Percentiles rank a stretch among this genome's conserved stretches.
phyloP scores from a whole-genome alignment of 1,140 invertebrate genomes.

The Brachionus rubens region DNA sequence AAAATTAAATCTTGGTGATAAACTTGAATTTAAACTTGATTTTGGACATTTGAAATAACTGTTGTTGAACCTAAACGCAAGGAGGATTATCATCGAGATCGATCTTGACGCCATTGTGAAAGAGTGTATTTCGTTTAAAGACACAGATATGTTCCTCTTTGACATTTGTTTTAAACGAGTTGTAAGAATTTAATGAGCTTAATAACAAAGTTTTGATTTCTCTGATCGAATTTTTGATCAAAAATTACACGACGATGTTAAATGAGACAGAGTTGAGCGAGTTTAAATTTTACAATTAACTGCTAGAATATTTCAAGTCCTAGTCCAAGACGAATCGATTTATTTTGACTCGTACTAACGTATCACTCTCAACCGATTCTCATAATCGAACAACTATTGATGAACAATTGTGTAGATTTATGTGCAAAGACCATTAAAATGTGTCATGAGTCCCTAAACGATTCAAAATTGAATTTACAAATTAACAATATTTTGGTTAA shows the following conservation, averaged over 20 bases:
- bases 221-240: constrained; percentile 27
- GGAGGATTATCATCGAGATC: constrained; percentile 24
- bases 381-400: constrained; percentile 58
- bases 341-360: constrained; percentile 51
- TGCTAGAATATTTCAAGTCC: constrained; percentile 24
- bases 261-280: neutral
- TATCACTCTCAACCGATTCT: constrained; percentile 53
- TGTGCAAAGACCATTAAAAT: constrained; percentile 31
- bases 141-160: neutral
- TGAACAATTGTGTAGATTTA: constrained; percentile 57
- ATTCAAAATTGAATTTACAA: constrained; percentile 49
- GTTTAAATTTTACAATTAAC: constrained; percentile 8
- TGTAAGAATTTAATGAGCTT: constrained; percentile 27
- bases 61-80: constrained; percentile 12
- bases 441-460: constrained; percentile 19
- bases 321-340: constrained; percentile 24
- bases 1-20: neutral
- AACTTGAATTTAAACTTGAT: constrained; percentile 37
- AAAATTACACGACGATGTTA: neutral
- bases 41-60: constrained; percentile 38
- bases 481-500: constrained; percentile 53
- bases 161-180: constrained; percentile 18
- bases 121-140: constrained; percentile 33
- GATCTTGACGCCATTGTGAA: constrained; percentile 27
- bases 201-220: constrained; percentile 34